Conservation (phyloP, 2,797 vertebrate genomes). For the Gymnocypris eckloni region DNA sequence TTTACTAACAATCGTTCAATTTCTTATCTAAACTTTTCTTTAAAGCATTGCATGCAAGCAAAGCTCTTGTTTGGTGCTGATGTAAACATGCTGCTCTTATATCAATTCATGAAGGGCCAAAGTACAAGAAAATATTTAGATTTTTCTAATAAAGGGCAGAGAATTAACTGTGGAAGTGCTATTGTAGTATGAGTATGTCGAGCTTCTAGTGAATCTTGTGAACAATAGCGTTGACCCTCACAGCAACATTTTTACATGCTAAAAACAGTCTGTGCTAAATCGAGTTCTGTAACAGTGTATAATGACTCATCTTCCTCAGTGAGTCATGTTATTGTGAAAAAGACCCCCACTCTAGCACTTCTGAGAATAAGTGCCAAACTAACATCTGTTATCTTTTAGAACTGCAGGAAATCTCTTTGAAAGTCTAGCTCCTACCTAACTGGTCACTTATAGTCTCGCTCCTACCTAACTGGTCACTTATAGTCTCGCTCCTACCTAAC, state of each 20-base stretch:
- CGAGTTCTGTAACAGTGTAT: constrained; percentile 15
- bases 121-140: background rate
- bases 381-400: constrained; percentile 10
- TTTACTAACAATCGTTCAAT: constrained; percentile 16
- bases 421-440: background rate
- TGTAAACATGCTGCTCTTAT: background rate
- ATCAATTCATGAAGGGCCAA: background rate
- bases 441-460: background rate
- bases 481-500: background rate
- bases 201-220: constrained; percentile 1
- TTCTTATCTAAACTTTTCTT: constrained; percentile 10
- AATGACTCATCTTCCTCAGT: constrained; percentile 52
- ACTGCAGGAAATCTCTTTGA: background rate
- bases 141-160: background rate
- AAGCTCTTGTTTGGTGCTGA: background rate
- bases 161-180: constrained; percentile 5
- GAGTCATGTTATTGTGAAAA: constrained; percentile 41
- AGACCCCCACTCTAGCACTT: constrained; percentile 25
- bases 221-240: constrained; percentile 36
- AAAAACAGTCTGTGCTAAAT: constrained; percentile 39
- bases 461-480: background rate
- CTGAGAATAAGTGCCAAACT: background rate
- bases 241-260: constrained; percentile 16
- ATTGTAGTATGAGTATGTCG: background rate
- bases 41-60: constrained; percentile 11